Percentiles rank a stretch among this genome's conserved stretches.
Conservation (phyloP, 2,888 invertebrate species). For the Synergus japonicus region DNA sequence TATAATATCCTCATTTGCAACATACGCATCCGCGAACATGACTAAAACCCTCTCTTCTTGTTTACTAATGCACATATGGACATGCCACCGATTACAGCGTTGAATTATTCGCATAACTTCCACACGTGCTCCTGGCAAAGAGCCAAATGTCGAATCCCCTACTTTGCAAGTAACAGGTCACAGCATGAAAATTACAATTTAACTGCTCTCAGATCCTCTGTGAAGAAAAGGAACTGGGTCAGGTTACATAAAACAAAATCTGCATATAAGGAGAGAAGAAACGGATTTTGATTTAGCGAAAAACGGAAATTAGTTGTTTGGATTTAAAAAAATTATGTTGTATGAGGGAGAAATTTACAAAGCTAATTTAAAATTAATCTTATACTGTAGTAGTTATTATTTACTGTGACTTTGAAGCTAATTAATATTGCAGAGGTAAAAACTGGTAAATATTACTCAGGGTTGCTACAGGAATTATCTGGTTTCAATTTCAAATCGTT, state of each 20-base stretch:
- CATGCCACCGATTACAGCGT: slow-evolving; percentile 36
- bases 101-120: slow-evolving; percentile 42
- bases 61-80: slow-evolving; percentile 41
- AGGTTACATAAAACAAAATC: neutral
- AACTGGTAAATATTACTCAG: too few relatives aligned
- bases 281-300: neutral
- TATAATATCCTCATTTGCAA: slow-evolving; percentile 33
- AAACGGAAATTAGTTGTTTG: neutral
- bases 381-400: too few relatives aligned
- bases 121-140: slow-evolving; percentile 26
- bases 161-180: slow-evolving; percentile 31
- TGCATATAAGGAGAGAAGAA: neutral
- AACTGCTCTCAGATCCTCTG: neutral
- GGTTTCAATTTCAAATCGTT: too few relatives aligned
- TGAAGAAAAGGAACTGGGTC: slow-evolving; percentile 1
- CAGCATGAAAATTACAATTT: slow-evolving; percentile 25
- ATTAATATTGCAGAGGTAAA: too few relatives aligned
- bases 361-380: neutral
- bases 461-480: too few relatives aligned
- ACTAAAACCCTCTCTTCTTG: slow-evolving; percentile 39
- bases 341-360: neutral
- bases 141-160: slow-evolving; percentile 34
- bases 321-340: neutral
- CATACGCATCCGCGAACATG: slow-evolving; percentile 33
- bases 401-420: too few relatives aligned